Evolutionary conservation across 2,888 invertebrate genomes (phyloP).

Genomic region (Tridacna crocea): DNA sequence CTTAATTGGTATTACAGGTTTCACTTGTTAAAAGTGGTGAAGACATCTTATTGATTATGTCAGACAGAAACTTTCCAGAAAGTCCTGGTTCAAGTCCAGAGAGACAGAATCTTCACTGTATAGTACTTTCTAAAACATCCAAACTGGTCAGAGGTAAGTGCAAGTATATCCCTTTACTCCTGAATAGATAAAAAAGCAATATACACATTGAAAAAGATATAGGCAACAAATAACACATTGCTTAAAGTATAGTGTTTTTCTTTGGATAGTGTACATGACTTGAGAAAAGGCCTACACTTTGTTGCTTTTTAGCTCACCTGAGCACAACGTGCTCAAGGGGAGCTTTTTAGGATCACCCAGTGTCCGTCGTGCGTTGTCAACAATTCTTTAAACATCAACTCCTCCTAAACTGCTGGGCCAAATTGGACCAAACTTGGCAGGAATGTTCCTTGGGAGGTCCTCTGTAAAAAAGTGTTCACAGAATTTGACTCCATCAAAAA

Average conservation of each 20-base stretch:
- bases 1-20: slow-evolving; percentile 1
- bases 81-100: not conserved
- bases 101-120: slow-evolving; percentile 15
- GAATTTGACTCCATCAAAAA: too few relatives aligned
- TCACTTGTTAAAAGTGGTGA: slow-evolving; percentile 12
- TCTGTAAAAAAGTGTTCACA: too few relatives aligned
- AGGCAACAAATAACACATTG: not conserved
- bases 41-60: slow-evolving; percentile 14
- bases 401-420: too few relatives aligned
- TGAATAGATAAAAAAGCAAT: not conserved
- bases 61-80: slow-evolving; percentile 8
- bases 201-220: not conserved
- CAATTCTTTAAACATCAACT: too few relatives aligned
- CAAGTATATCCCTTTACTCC: not conserved
- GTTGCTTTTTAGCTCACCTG: not conserved
- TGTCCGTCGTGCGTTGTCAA: not conserved
- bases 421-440: too few relatives aligned
- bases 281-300: too few relatives aligned
- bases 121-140: slow-evolving; percentile 15
- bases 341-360: not conserved
- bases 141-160: slow-evolving; percentile 7
- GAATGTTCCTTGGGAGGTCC: too few relatives aligned
- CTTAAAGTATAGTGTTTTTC: too few relatives aligned
- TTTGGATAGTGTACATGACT: too few relatives aligned
- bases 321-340: not conserved